Percentiles rank a stretch among this genome's conserved stretches.
These are phyloP conservation scores for Xenops minutus DNA, from an alignment of 2,797 vertebrate genomes.

Conservation along the genomic window DNA sequence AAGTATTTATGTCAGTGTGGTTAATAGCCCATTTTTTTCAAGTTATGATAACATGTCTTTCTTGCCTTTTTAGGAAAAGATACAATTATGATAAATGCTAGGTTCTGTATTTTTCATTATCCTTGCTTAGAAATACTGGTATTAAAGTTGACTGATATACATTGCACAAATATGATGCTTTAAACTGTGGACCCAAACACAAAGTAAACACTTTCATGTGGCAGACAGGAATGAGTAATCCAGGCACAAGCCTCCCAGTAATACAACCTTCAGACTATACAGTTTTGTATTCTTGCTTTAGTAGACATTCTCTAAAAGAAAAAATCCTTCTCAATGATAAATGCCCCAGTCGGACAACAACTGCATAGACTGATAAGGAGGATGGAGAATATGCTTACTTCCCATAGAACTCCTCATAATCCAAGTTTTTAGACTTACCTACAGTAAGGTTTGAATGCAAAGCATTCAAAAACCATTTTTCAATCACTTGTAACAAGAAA, in stretches of 20 bases:
- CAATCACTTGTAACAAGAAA: neutral
- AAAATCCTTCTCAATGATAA: neutral
- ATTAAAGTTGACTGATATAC: neutral
- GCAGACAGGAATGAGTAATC: neutral
- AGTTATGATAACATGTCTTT: neutral
- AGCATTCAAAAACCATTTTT: neutral
- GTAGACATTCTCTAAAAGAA: neutral
- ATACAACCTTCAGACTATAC: neutral
- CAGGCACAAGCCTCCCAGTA: neutral
- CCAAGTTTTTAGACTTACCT: neutral
- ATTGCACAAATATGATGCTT: neutral
- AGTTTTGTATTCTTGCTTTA: neutral
- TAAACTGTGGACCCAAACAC: neutral
- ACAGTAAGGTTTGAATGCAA: neutral
- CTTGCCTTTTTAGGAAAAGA: neutral
- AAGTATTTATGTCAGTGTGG: neutral
- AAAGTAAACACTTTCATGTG: neutral
- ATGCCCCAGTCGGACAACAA: neutral
- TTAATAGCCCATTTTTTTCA: neutral
- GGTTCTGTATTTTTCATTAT: neutral
- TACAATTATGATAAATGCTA: neutral
- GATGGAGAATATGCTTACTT: neutral
- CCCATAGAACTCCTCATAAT: neutral
- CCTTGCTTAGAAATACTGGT: neutral
- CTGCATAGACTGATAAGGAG: neutral